A percentile compares a stretch with the other conserved stretches of the same genome.
Conservation (phyloP, 2,113 vertebrate genomes). For the Eclectus roratus region DNA sequence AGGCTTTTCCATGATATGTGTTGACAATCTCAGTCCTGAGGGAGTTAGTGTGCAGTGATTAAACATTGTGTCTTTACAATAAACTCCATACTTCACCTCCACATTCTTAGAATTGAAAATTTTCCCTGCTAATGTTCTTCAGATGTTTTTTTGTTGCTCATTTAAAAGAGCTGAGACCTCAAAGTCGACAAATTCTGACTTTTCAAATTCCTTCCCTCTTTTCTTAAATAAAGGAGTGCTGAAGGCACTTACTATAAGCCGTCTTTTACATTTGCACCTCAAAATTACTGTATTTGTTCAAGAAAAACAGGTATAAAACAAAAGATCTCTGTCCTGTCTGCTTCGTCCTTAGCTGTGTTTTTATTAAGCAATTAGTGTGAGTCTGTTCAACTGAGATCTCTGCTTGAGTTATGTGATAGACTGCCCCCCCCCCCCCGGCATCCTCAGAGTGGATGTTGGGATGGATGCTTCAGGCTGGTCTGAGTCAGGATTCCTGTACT, state of each 20-base stretch:
- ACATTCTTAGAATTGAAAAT: background rate
- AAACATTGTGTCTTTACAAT: background rate
- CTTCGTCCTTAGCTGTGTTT: background rate
- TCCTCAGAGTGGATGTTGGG: background rate
- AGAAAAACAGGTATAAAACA: background rate
- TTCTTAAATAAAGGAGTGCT: background rate
- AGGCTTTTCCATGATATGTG: background rate
- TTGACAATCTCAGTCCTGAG: background rate
- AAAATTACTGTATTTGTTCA: background rate
- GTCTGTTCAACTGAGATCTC: background rate
- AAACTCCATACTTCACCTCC: background rate
- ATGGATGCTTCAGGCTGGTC: background rate
- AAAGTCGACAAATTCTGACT: background rate
- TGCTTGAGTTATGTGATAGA: background rate
- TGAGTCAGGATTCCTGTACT: background rate
- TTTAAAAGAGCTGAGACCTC: background rate
- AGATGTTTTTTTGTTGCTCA: background rate
- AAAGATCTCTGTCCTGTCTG: background rate
- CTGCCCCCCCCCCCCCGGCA: background rate
- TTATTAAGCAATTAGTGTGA: background rate
- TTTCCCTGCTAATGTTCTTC: background rate
- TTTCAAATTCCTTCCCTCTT: background rate
- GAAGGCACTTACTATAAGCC: background rate
- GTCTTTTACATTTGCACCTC: background rate
- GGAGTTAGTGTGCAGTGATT: background rate